Conservation (phyloP, 1,140 invertebrate genomes). For the Coboldia fuscipes region DNA sequence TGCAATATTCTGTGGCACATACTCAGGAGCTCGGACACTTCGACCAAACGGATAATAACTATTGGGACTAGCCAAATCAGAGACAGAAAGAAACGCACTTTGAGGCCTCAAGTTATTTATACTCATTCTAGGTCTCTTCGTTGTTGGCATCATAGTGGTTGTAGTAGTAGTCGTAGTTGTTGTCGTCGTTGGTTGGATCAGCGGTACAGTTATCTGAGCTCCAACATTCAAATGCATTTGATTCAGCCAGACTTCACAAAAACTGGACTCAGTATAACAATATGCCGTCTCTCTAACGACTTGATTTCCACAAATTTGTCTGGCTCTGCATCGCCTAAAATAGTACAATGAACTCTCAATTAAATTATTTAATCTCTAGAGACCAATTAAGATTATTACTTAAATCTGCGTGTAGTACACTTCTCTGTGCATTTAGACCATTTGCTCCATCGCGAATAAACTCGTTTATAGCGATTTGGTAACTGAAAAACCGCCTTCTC, state of each 20-base stretch:
- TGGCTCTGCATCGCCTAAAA: slow-evolving; percentile 47
- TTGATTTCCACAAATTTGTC: slow-evolving; percentile 46
- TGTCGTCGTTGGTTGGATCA: neutral
- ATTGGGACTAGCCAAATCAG: no score
- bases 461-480: slow-evolving; percentile 7
- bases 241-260: slow-evolving; percentile 53
- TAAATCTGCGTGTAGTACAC: slow-evolving; percentile 22
- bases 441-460: slow-evolving; percentile 22
- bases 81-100: no score
- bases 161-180: neutral
- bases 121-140: no score
- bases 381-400: slow-evolving; percentile 8
- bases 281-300: slow-evolving; percentile 60
- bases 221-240: slow-evolving; percentile 20
- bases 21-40: slow-evolving; percentile 16
- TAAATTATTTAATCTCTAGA: neutral
- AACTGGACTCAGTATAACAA: slow-evolving; percentile 60
- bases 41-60: no score
- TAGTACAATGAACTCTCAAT: neutral
- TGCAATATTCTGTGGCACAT: slow-evolving; percentile 13
- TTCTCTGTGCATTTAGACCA: slow-evolving; percentile 22
- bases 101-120: no score
- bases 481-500: slow-evolving; percentile 3
- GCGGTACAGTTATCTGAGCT: neutral
- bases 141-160: no score